Evolutionary conservation across 30 jellyfish, hydroid and myxozoan genomes (phyloP), one percentile per base, ranked within the genome.

Genomic region (Cassiopea andromeda): DNA sequence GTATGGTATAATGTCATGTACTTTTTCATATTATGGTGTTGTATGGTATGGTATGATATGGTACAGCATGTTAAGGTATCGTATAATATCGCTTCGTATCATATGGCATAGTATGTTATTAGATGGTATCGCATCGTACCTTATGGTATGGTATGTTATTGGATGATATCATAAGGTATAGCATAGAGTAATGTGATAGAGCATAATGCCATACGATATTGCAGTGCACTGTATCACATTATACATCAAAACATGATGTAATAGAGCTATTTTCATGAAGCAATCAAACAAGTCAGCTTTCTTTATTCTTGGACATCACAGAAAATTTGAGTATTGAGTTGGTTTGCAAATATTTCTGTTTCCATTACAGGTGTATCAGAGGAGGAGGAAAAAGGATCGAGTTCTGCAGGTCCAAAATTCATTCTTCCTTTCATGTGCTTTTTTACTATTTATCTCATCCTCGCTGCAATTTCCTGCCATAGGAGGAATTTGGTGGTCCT

Each of bases 321-420:
- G 38, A 27, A 27, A 27, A 27, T 27, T 27, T 27, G 38, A 27
- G 38, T 27, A 27, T 27, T 27, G 38, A 27, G 38, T 27, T 27
- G 38, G 38, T 27, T 27, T 27, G 38, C 38, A 27, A 54, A 54
- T 54, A 54, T 54, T 54, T 54, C 27, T 64, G 19, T 2, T 64
- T 58, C 68, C n/a, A 4, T 67, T 69, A 2, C 46, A 93, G 98
- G 78, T 46, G 73, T 93, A 13, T 93, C 98, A 43, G 98, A 93
- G 75, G 97, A 89, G 46, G 98, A 93, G 69, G 98, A 93, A 54
- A 95, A 95, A 60, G 76, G 88, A 6, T 2, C 85, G 1, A 48
- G 66, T 14, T 68, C 77, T 38, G 48, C 94, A 78, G 81, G 97
- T 87, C 38, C 46, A 48, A 19, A 3, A 19, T 77, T 44, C 2